Conservation (phyloP, 2,888 invertebrate species). For the Drosophila multiciliata region DNA sequence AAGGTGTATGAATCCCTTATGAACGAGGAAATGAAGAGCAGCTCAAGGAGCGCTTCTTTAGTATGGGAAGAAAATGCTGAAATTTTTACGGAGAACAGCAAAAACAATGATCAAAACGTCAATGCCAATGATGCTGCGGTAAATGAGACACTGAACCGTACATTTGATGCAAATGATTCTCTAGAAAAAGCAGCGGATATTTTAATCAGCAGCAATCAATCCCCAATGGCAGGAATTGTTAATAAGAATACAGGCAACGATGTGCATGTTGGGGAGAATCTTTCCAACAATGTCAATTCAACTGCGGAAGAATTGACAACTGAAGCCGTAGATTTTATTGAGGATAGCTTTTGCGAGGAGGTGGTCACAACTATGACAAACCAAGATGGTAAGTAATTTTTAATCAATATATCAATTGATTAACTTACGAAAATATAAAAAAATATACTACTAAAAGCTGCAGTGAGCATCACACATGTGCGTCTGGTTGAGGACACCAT, state of each 20-base stretch:
- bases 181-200: background rate
- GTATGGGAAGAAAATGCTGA: background rate
- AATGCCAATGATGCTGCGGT: background rate
- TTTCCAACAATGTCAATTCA: background rate
- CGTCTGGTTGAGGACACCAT: slow-evolving; percentile 38
- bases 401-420: background rate
- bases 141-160: slow-evolving; percentile 18
- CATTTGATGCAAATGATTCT: slow-evolving; percentile 26
- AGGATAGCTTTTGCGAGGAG: slow-evolving; percentile 60
- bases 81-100: background rate
- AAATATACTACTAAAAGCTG: slow-evolving; percentile 3
- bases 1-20: background rate
- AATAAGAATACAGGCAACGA: background rate
- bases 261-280: background rate
- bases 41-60: background rate
- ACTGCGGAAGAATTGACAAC: background rate
- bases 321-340: slow-evolving; percentile 34
- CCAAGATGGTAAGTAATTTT: slow-evolving; percentile 34
- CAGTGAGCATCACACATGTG: background rate
- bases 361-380: slow-evolving; percentile 15
- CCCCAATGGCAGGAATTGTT: background rate
- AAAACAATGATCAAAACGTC: background rate
- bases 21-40: background rate
- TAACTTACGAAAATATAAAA: background rate
- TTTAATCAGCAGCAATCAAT: background rate